Percentiles rank a stretch among this genome's conserved stretches.
Conservation (phyloP, 2,113 vertebrate species). For the Monopterus albus region DNA sequence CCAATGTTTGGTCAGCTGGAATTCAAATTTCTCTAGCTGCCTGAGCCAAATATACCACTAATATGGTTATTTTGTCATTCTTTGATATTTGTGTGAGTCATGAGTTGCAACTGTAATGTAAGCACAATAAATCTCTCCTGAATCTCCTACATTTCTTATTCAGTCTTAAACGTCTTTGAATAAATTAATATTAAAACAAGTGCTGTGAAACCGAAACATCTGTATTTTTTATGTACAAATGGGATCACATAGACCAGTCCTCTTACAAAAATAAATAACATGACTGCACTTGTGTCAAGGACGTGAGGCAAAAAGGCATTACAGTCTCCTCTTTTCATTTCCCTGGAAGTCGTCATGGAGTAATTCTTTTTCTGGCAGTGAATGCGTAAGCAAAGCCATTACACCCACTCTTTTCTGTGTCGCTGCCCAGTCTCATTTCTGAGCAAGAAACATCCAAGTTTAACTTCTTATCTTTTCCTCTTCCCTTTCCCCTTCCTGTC, state of each 20-base stretch:
- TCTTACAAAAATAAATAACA: not conserved
- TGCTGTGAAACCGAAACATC: not conserved
- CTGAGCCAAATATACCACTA: no score
- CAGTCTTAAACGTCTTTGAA: no score
- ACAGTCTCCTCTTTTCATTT: constrained; percentile 57
- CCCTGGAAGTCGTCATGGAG: constrained; percentile 71
- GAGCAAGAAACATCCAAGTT: constrained; percentile 65
- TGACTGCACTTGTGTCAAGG: constrained; percentile 33
- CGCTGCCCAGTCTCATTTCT: constrained; percentile 61
- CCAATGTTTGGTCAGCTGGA: no score
- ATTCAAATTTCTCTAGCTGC: no score
- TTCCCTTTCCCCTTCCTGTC: constrained; percentile 77
- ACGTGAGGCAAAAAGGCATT: constrained; percentile 49
- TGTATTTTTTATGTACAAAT: not conserved
- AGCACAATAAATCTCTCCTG: not conserved
- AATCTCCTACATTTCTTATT: no score
- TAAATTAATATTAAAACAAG: no score
- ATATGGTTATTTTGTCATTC: no score
- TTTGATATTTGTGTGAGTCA: no score
- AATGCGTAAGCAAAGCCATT: constrained; percentile 71
- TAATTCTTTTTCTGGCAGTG: constrained; percentile 61
- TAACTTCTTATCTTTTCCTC: constrained; percentile 72
- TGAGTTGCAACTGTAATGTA: no score
- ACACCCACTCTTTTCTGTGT: constrained; percentile 60
- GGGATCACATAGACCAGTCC: not conserved